A percentile compares a stretch with the other conserved stretches of the same genome.
These are phyloP conservation scores for Pseudococcus longispinus DNA, from an alignment of 2,888 invertebrate genomes.

Conservation along the genomic window DNA sequence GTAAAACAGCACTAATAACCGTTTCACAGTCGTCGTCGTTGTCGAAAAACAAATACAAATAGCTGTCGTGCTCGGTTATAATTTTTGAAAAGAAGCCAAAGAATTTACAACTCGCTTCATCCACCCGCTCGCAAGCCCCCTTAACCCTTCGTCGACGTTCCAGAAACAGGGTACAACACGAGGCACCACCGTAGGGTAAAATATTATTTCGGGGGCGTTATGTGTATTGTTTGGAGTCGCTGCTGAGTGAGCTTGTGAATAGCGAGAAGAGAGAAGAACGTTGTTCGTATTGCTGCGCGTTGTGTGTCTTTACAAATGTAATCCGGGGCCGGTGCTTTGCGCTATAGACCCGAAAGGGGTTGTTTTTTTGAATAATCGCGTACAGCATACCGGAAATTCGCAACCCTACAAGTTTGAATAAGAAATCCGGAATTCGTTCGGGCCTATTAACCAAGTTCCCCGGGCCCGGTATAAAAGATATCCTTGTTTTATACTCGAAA, in stretches of 20 bases:
- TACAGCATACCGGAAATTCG: conserved; percentile 52
- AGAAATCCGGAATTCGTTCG: conserved; percentile 46
- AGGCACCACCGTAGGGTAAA: background rate
- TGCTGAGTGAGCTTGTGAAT: background rate
- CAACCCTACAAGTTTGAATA: conserved; percentile 26
- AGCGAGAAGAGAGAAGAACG: background rate
- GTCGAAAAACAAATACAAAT: conserved; percentile 37
- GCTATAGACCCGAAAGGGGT: conserved; percentile 45
- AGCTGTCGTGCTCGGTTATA: conserved; percentile 17
- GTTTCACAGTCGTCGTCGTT: background rate
- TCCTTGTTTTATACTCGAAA: conserved; percentile 44
- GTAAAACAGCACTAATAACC: conserved; percentile 39
- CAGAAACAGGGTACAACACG: background rate
- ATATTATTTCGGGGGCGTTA: conserved; percentile 56
- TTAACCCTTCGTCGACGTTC: background rate
- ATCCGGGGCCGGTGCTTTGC: conserved; percentile 52
- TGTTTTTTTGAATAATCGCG: conserved; percentile 52
- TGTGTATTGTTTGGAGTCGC: conserved; percentile 8
- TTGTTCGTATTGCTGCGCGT: conserved; percentile 6
- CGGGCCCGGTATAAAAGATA: conserved; percentile 31
- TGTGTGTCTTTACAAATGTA: conserved; percentile 46
- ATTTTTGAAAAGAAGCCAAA: conserved; percentile 43
- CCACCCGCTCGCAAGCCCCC: background rate
- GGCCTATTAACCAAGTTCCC: conserved; percentile 35
- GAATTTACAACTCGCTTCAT: conserved; percentile 23